Percentiles rank a stretch among this genome's conserved stretches.
Conservation (phyloP, 2,113 vertebrate genomes). For the Pluvianellus socialis region DNA sequence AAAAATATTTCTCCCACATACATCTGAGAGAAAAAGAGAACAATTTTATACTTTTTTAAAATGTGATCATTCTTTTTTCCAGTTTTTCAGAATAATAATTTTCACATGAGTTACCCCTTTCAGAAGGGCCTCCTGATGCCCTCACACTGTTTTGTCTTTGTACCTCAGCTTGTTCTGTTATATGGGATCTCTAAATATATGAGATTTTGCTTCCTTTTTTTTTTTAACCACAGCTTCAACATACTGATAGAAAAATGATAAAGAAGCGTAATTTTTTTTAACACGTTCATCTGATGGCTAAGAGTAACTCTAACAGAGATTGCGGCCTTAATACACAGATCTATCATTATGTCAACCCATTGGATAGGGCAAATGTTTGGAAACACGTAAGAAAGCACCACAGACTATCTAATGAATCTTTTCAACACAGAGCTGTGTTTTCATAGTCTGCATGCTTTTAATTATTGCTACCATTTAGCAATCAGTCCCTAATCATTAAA, state of each 20-base stretch:
- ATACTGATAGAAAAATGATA: neutral
- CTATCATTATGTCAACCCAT: neutral
- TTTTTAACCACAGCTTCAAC: neutral
- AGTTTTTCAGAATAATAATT: neutral
- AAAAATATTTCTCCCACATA: slow-evolving; percentile 5
- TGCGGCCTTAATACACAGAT: neutral
- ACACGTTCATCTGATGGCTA: neutral
- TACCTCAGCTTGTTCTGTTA: neutral
- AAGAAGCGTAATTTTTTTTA: neutral
- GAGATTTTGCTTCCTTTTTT: neutral
- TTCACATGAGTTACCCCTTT: neutral
- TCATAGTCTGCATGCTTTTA: neutral
- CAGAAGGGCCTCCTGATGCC: neutral
- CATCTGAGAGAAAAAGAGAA: neutral
- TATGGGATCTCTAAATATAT: neutral
- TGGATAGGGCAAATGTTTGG: neutral
- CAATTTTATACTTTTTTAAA: neutral
- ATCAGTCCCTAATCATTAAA: neutral
- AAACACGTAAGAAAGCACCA: neutral
- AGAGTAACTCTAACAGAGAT: neutral
- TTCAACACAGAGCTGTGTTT: neutral
- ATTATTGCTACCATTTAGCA: neutral
- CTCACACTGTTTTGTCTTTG: neutral
- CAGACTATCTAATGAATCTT: neutral
- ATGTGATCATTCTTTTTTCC: neutral